phyloP scores from a whole-genome alignment of 2,797 vertebrate species.

The Chaunax sp. region DNA sequence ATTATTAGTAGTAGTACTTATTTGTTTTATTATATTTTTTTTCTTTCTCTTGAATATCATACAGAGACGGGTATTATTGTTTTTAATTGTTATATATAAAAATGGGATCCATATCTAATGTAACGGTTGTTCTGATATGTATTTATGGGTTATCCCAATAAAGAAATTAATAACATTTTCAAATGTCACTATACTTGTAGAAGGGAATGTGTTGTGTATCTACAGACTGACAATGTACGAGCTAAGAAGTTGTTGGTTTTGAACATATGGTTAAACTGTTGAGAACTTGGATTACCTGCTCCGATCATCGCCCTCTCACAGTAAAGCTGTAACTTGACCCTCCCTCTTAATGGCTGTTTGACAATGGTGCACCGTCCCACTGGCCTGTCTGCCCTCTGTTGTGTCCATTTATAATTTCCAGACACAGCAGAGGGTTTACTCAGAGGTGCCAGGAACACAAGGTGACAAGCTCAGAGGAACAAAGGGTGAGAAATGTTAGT shows the following conservation, averaged over 20 bases:
- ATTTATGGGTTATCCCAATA: no score
- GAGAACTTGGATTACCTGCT: slow-evolving; percentile 52
- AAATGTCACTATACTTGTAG: not conserved
- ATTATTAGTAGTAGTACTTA: no score
- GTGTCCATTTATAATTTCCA: slow-evolving; percentile 81
- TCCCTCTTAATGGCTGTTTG: slow-evolving; percentile 70
- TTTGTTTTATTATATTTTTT: no score
- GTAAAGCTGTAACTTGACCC: slow-evolving; percentile 76
- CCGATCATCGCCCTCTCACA: slow-evolving; percentile 51
- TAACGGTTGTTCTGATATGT: no score
- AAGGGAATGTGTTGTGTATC: not conserved
- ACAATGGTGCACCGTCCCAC: slow-evolving; percentile 70
- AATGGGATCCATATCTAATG: no score
- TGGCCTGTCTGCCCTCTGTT: slow-evolving; percentile 63
- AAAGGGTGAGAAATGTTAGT: slow-evolving; percentile 72
- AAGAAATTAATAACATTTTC: no score
- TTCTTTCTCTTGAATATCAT: no score
- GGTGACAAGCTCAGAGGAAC: slow-evolving; percentile 56
- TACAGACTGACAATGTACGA: not conserved
- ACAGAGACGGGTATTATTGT: no score
- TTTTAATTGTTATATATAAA: no score
- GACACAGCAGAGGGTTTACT: slow-evolving; percentile 76
- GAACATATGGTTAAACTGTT: slow-evolving; percentile 25
- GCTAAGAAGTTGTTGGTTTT: slow-evolving; percentile 5
- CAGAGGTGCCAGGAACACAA: slow-evolving; percentile 60